These are phyloP conservation scores for Steinernema hermaphroditum DNA, from an alignment of 2,888 invertebrate species.

Conservation along the genomic window DNA sequence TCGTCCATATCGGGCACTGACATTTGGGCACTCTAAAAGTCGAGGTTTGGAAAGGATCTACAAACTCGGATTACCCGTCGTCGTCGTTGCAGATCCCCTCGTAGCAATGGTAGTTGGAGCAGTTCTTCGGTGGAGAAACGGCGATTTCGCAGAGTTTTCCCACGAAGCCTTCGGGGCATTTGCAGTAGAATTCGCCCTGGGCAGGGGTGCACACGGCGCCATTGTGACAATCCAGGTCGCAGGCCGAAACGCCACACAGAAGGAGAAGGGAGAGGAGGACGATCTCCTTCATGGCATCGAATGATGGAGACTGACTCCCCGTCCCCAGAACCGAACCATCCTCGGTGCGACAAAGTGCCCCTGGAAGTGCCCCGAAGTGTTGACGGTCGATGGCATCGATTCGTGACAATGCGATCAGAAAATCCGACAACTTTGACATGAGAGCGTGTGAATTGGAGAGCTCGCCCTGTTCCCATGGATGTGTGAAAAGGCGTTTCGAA, in stretches of 20 bases:
- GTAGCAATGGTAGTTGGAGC: neutral
- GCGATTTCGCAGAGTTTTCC: neutral
- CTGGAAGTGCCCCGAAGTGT: slow-evolving; percentile 3
- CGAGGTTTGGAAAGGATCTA: neutral
- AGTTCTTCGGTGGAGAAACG: neutral
- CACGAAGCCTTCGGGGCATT: slow-evolving; percentile 31
- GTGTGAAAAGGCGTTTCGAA: neutral
- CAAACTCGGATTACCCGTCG: neutral
- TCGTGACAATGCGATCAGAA: slow-evolving; percentile 14
- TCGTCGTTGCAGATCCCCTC: neutral
- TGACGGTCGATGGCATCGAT: slow-evolving; percentile 3
- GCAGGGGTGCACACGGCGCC: slow-evolving; percentile 29
- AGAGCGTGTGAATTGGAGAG: slow-evolving; percentile 1
- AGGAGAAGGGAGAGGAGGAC: neutral
- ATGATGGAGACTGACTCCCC: neutral
- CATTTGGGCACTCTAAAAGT: neutral
- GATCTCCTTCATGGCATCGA: neutral
- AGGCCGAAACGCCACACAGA: neutral
- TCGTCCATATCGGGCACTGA: neutral
- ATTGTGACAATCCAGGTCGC: neutral
- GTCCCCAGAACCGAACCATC: neutral
- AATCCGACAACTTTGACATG: neutral
- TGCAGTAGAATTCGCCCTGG: slow-evolving; percentile 32
- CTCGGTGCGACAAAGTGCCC: slow-evolving; percentile 8
- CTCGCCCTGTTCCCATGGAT: neutral